phyloP scores from a whole-genome alignment of 2,113 vertebrate species.

The Zingel zingel region DNA sequence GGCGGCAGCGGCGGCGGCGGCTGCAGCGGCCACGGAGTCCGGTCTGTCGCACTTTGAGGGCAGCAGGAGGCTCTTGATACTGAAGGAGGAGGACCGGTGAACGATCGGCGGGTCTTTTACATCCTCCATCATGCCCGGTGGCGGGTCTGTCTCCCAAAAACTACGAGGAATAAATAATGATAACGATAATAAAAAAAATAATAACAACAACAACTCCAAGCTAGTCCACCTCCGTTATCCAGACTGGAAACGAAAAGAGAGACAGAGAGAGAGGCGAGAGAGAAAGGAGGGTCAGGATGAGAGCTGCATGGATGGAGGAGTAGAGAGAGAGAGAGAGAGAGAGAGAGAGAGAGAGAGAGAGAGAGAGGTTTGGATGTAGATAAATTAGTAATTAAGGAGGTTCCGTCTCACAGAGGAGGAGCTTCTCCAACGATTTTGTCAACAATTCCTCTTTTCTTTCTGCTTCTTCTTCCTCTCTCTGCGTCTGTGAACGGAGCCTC shows the following conservation, averaged over 20 bases:
- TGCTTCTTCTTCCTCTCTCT: conserved; percentile 22
- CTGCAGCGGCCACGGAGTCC: conserved; percentile 25
- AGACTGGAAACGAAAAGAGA: conserved; percentile 59
- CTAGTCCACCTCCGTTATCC: conserved; percentile 65
- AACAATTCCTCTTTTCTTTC: conserved; percentile 52
- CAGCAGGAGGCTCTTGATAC: conserved; percentile 87
- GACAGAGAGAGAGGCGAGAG: conserved; percentile 51
- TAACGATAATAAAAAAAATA: conserved; percentile 15
- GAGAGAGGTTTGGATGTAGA: conserved; percentile 56
- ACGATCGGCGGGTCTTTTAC: conserved; percentile 80
- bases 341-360: conserved; percentile 47
- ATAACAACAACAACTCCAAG: conserved; percentile 46
- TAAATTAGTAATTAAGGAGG: conserved; percentile 85
- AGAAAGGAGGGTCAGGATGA: conserved; percentile 63
- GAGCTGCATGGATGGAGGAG: conserved; percentile 73
- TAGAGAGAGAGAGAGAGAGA: conserved; percentile 33
- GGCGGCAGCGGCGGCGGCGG: conserved; percentile 15
- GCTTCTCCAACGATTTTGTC: conserved; percentile 62
- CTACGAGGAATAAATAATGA: conserved; percentile 55
- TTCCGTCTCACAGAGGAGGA: conserved; percentile 75
- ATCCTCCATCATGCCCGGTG: conserved; percentile 77
- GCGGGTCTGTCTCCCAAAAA: conserved; percentile 21
- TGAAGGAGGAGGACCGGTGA: conserved; percentile 86
- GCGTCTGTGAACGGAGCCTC: neutral
- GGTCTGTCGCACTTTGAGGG: conserved; percentile 79